These are phyloP conservation scores for Wiebesia pumilae DNA, from an alignment of 1,140 invertebrate genomes.

Conservation along the genomic window DNA sequence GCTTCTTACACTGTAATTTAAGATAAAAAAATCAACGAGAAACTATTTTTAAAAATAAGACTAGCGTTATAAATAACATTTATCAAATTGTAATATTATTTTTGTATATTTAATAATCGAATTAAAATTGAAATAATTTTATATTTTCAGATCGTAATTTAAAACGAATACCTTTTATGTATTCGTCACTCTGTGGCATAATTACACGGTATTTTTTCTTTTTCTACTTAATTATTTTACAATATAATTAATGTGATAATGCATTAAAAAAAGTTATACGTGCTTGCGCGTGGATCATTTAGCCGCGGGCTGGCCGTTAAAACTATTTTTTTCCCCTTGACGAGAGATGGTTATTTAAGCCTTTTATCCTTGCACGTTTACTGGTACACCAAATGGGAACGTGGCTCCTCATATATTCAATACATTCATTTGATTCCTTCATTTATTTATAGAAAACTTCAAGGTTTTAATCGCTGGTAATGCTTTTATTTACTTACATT, in stretches of 20 bases:
- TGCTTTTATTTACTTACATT: neutral
- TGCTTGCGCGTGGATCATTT: neutral
- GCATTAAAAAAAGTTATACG: neutral
- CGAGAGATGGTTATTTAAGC: neutral
- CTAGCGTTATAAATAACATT: no score
- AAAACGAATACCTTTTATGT: no score
- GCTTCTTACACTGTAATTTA: no score
- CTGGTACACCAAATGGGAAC: neutral
- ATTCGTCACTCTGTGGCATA: no score
- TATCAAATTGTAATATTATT: no score
- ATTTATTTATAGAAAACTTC: neutral
- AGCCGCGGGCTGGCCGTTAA: neutral
- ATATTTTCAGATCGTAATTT: no score
- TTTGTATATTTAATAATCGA: no score
- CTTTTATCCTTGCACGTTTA: constrained; percentile 3
- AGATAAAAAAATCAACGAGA: no score
- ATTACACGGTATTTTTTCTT: neutral
- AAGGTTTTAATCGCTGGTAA: neutral
- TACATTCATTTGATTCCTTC: neutral
- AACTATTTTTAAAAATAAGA: no score
- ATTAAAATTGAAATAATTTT: no score
- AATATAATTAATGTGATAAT: constrained; percentile 4
- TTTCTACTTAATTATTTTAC: neutral
- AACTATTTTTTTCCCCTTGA: neutral
- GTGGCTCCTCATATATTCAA: neutral